Evolutionary conservation across 2,113 vertebrate species (phyloP).

Genomic region (Cavia porcellus): DNA sequence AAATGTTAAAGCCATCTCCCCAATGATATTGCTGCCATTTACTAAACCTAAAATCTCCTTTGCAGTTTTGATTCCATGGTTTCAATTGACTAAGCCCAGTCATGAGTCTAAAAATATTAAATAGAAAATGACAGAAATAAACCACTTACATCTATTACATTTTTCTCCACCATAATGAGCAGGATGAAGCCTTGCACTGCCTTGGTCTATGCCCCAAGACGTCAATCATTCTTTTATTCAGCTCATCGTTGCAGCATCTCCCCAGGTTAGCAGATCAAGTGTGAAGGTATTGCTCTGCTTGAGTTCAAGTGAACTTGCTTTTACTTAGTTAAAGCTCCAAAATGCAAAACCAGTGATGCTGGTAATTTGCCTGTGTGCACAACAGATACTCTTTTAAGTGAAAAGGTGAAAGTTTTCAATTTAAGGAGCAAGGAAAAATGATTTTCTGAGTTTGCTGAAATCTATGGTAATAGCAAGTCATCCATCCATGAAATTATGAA

Average conservation of each 20-base stretch:
- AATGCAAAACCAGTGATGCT: background rate
- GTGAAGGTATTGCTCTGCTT: background rate
- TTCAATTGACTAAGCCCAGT: background rate
- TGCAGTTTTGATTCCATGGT: background rate
- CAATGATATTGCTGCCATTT: background rate
- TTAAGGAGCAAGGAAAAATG: background rate
- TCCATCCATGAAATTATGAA: background rate
- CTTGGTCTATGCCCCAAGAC: accelerated
- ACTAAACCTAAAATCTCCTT: background rate
- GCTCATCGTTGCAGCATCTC: background rate
- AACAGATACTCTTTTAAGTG: background rate
- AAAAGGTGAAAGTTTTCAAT: background rate
- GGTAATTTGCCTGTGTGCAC: background rate
- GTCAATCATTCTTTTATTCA: background rate
- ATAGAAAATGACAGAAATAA: background rate
- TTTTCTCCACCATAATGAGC: background rate
- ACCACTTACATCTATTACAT: too few relatives aligned
- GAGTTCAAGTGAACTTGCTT: background rate
- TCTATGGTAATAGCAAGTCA: background rate
- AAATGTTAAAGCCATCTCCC: background rate
- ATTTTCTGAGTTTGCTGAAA: background rate
- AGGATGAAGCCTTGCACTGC: background rate
- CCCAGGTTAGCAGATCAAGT: too few relatives aligned
- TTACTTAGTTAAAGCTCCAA: background rate
- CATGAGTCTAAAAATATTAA: background rate